These are phyloP conservation scores for Parazoanthus darwini DNA, from an alignment of 92 coral and sea anemone genomes.

Conservation along the genomic window DNA sequence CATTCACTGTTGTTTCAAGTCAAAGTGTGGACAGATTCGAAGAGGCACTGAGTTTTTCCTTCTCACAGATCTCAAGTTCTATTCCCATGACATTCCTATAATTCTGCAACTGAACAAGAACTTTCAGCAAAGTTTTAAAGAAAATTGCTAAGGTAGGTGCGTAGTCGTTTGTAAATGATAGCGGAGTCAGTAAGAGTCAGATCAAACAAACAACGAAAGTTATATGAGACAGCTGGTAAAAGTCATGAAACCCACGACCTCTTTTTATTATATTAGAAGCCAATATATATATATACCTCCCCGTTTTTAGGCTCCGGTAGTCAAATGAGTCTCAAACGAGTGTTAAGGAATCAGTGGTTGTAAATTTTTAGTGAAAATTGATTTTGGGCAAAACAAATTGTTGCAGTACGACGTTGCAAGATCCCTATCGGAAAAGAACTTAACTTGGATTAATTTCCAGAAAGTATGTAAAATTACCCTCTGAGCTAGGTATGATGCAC, in stretches of 20 bases:
- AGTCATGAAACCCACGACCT: not conserved
- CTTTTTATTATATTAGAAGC: not conserved
- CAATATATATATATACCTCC: not conserved
- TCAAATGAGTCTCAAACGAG: not conserved
- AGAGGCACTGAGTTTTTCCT: not conserved
- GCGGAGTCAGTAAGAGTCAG: not conserved
- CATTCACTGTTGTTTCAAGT: not conserved
- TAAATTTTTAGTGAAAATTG: not conserved
- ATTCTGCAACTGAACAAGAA: not conserved
- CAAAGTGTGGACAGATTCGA: not conserved
- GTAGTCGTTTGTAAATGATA: not conserved
- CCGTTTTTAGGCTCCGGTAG: not conserved
- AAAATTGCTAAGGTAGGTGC: not conserved
- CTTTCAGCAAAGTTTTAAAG: not conserved
- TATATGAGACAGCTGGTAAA: not conserved
- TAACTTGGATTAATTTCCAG: not conserved
- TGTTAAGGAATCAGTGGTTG: not conserved
- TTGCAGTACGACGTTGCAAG: not conserved
- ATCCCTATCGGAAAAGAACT: not conserved
- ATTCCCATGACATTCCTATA: not conserved
- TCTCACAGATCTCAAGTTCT: not conserved
- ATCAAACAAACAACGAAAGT: not conserved
- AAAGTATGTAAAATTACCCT: too few relatives aligned
- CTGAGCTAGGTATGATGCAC: not conserved
- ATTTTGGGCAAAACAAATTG: too few relatives aligned